Percentiles rank a stretch among this genome's conserved stretches.
These are phyloP conservation scores for Tetramorium bicarinatum DNA, from an alignment of 2,888 invertebrate species.

Conservation along the genomic window DNA sequence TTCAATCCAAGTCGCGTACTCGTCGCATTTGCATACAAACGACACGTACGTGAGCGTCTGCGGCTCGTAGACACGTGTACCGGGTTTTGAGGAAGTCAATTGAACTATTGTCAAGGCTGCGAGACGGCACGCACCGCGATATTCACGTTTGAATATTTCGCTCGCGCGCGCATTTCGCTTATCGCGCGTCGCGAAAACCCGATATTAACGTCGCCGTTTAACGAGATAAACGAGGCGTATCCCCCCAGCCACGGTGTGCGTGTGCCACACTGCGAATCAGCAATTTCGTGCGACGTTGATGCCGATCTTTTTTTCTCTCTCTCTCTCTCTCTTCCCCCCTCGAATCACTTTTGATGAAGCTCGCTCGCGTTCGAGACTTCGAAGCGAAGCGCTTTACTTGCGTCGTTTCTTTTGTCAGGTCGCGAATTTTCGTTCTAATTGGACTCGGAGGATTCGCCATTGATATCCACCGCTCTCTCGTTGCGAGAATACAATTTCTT, in stretches of 20 bases:
- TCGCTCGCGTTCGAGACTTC: background rate
- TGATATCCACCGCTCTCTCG: background rate
- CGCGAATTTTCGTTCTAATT: constrained; percentile 1
- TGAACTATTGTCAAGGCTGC: background rate
- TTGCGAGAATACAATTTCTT: constrained; percentile 57
- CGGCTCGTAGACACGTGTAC: background rate
- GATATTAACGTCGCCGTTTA: constrained; percentile 8
- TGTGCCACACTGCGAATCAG: background rate
- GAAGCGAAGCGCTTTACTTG: background rate
- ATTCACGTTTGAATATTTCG: background rate
- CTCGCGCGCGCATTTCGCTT: background rate
- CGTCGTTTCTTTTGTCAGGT: background rate
- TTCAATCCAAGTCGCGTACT: constrained; percentile 1
- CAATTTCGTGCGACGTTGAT: background rate
- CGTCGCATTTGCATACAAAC: constrained; percentile 38
- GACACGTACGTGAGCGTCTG: background rate
- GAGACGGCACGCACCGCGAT: background rate
- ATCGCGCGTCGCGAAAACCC: background rate
- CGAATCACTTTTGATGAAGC: background rate
- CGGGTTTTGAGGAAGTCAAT: background rate
- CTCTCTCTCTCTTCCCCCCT: background rate
- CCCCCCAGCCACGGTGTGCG: background rate
- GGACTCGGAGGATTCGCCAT: background rate
- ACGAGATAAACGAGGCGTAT: constrained; percentile 26
- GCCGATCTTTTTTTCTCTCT: background rate